Conservation (phyloP, 2,113 vertebrate species). For the Tupaia tana region DNA sequence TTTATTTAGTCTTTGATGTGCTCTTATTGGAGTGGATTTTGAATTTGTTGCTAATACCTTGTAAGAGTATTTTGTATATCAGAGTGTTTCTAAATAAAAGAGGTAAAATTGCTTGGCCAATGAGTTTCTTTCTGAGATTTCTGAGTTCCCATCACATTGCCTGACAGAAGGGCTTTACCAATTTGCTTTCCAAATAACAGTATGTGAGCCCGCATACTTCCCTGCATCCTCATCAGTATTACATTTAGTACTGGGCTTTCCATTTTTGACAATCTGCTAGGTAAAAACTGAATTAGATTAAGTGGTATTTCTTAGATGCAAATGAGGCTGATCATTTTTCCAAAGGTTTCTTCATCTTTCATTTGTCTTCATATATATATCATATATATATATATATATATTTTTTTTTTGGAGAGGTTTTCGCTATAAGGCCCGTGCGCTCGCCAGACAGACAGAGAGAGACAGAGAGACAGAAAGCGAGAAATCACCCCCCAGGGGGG, state of each 20-base stretch:
- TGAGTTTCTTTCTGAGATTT: neutral
- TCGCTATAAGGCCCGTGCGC: too few species aligned
- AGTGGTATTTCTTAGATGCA: neutral
- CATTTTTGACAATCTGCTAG: neutral
- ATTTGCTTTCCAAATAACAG: neutral
- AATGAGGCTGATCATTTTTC: neutral
- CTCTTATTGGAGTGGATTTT: neutral
- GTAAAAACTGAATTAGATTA: neutral
- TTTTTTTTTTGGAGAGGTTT: too few species aligned
- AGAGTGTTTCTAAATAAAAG: constrained; percentile 3
- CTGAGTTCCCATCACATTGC: neutral
- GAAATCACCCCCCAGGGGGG: too few species aligned
- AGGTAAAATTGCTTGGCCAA: neutral
- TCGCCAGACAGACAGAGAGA: too few species aligned
- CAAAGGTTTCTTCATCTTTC: neutral
- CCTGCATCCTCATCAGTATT: neutral
- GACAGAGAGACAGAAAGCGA: too few species aligned
- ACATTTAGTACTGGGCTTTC: neutral
- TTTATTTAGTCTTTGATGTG: neutral
- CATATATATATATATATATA: too few species aligned
- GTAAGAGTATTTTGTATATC: neutral
- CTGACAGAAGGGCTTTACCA: neutral
- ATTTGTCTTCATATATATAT: neutral
- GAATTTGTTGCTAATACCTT: neutral
- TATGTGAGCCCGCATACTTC: neutral